Evolutionary conservation across 1,140 invertebrate genomes (phyloP).

Genomic region (Dendroctonus valens): DNA sequence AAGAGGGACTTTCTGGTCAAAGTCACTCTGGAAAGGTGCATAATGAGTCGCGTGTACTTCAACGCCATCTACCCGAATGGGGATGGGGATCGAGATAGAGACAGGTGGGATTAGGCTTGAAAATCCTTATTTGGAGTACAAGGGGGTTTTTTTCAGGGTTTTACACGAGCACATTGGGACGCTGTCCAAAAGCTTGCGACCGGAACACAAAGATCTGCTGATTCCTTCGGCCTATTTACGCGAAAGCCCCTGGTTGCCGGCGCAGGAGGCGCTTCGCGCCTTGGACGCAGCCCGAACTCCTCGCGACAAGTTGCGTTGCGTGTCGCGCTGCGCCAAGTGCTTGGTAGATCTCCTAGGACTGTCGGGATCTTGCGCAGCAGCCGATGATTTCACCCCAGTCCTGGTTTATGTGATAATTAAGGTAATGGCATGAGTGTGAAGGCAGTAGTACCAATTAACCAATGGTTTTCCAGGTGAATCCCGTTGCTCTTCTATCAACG

Average conservation of each 20-base stretch:
- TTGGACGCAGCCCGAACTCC: slow-evolving; percentile 95
- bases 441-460: neutral
- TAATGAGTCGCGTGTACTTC: slow-evolving; percentile 88
- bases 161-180: slow-evolving; percentile 87
- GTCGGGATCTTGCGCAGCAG: slow-evolving; percentile 83
- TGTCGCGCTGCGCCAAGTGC: slow-evolving; percentile 83
- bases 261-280: slow-evolving; percentile 88
- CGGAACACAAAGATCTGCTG: slow-evolving; percentile 77
- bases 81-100: slow-evolving; percentile 89
- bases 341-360: slow-evolving; percentile 92
- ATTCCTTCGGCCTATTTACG: slow-evolving; percentile 80
- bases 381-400: slow-evolving; percentile 96
- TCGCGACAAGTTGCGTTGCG: slow-evolving; percentile 85
- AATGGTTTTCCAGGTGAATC: slow-evolving; percentile 73
- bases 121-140: neutral
- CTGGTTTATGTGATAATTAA: slow-evolving; percentile 96
- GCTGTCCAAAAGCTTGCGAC: slow-evolving; percentile 75
- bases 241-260: slow-evolving; percentile 96
- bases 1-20: slow-evolving; percentile 35
- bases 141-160: slow-evolving; percentile 58
- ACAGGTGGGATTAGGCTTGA: slow-evolving; percentile 64
- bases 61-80: slow-evolving; percentile 96
- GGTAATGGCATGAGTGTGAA: slow-evolving; percentile 52
- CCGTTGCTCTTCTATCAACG: slow-evolving; percentile 90
- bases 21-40: slow-evolving; percentile 66